phyloP scores from a whole-genome alignment of 2,888 invertebrate species.

The Dynastes hyllus region DNA sequence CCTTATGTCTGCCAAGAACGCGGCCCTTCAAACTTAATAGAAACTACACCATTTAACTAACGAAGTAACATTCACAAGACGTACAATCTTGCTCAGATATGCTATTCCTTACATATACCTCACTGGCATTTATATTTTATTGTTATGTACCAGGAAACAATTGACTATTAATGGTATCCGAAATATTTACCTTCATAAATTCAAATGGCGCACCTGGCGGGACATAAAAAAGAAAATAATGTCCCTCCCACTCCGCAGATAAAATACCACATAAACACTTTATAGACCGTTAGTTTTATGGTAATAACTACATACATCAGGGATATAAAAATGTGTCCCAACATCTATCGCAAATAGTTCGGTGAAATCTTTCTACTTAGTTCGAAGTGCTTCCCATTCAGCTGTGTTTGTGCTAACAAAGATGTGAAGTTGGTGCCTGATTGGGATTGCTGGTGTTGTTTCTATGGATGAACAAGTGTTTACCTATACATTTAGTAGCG shows the following conservation, averaged over 20 bases:
- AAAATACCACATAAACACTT: slow-evolving; percentile 31
- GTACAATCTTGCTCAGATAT: background rate
- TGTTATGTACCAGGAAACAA: slow-evolving; percentile 20
- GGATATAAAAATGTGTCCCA: slow-evolving; percentile 36
- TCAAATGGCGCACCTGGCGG: slow-evolving; percentile 9
- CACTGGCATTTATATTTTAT: background rate
- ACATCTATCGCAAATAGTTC: slow-evolving; percentile 24
- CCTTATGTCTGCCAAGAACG: no score
- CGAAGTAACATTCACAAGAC: background rate
- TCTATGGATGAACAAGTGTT: no score
- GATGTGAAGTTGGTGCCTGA: no score
- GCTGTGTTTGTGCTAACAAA: no score
- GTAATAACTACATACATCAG: slow-evolving; percentile 26
- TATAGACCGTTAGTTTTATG: slow-evolving; percentile 38
- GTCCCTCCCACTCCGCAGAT: slow-evolving; percentile 21
- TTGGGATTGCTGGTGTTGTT: no score
- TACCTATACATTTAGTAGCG: no score
- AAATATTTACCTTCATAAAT: slow-evolving; percentile 31
- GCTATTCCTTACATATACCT: background rate
- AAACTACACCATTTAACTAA: no score
- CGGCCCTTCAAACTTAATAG: no score
- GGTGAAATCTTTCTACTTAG: background rate
- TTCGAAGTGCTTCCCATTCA: background rate
- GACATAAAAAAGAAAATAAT: slow-evolving; percentile 19
- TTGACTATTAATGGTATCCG: background rate